phyloP scores from a whole-genome alignment of 2,888 invertebrate genomes.

The Polylopha cassiicola region DNA sequence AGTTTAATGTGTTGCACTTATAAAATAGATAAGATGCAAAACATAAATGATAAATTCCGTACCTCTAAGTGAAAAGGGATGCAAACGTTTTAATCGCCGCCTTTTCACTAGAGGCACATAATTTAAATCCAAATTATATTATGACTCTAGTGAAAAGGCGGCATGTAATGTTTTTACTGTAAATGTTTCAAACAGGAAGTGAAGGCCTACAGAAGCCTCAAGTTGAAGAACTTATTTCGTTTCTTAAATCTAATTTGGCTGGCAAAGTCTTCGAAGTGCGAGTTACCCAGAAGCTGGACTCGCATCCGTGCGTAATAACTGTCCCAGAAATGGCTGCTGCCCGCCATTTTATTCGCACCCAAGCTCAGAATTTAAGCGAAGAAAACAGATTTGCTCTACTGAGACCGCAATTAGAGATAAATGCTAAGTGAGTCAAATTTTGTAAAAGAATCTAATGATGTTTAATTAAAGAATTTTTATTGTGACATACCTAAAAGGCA shows the following conservation, averaged over 20 bases:
- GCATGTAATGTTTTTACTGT: too few relatives aligned
- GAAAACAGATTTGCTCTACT: conserved; percentile 90
- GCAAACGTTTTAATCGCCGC: too few relatives aligned
- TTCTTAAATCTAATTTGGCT: conserved; percentile 85
- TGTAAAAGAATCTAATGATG: conserved; percentile 20
- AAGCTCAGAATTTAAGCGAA: conserved; percentile 87
- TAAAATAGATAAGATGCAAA: too few relatives aligned
- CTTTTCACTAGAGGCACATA: too few relatives aligned
- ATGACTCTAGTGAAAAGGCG: too few relatives aligned
- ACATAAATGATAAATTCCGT: too few relatives aligned
- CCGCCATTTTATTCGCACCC: conserved; percentile 94
- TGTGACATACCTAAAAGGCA: background rate
- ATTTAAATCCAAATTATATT: too few relatives aligned
- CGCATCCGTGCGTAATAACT: conserved; percentile 95
- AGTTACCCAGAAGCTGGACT: conserved; percentile 88
- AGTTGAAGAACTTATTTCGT: conserved; percentile 86
- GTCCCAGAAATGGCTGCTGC: conserved; percentile 98
- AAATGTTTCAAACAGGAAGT: conserved; percentile 59
- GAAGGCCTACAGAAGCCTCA: conserved; percentile 85
- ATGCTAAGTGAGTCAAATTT: conserved; percentile 83
- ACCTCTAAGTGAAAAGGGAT: too few relatives aligned
- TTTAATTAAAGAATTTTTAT: background rate
- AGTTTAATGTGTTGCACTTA: too few relatives aligned
- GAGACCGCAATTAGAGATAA: conserved; percentile 95
- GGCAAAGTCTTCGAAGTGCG: conserved; percentile 90